Conservation (phyloP, 2,888 invertebrate genomes). For the Meta bourneti region DNA sequence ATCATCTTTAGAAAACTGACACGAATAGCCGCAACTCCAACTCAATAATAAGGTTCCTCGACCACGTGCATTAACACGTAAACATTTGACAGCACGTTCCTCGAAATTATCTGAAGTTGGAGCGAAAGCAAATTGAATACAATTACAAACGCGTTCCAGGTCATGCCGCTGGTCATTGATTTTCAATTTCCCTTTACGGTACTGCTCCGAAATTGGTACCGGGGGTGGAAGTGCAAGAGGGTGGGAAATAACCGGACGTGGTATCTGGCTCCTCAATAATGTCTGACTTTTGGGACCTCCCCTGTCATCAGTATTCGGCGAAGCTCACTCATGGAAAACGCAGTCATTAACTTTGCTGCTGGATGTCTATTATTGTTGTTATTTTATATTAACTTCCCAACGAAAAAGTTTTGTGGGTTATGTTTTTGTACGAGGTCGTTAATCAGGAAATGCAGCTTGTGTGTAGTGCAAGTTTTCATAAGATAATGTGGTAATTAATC, state of each 20-base stretch:
- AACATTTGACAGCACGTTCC: background rate
- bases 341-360: slow-evolving; percentile 13
- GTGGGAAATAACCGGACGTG: slow-evolving; percentile 54
- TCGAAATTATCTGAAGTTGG: background rate
- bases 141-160: slow-evolving; percentile 37
- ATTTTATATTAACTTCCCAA: background rate
- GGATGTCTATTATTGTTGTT: background rate
- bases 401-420: background rate
- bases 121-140: slow-evolving; percentile 26
- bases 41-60: background rate
- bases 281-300: slow-evolving; percentile 32
- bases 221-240: background rate
- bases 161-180: slow-evolving; percentile 39
- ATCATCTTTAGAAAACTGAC: no score
- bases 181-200: slow-evolving; percentile 56
- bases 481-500: no score
- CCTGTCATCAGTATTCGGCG: slow-evolving; percentile 24
- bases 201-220: slow-evolving; percentile 37
- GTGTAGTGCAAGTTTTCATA: no score
- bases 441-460: no score
- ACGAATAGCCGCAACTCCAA: no score
- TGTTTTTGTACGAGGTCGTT: background rate
- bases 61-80: background rate
- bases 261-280: slow-evolving; percentile 52
- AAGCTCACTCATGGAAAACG: background rate